Evolutionary conservation across 2,888 invertebrate species (phyloP).

Genomic region (Drosophila limbata): DNA sequence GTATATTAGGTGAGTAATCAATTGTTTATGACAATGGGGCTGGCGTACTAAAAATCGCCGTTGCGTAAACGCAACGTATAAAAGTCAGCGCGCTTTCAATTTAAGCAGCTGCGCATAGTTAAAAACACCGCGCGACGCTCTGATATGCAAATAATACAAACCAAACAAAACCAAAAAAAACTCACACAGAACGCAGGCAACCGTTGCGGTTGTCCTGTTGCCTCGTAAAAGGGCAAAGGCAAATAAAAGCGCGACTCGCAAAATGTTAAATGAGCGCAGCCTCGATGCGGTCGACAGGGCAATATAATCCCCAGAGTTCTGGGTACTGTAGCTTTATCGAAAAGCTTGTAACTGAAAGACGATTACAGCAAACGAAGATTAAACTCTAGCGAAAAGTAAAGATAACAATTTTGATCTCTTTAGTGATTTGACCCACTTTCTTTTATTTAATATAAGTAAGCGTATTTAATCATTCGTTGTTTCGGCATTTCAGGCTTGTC

Average conservation of each 20-base stretch:
- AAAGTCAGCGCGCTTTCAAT: constrained; percentile 65
- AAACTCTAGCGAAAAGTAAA: not conserved
- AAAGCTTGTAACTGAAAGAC: constrained; percentile 24
- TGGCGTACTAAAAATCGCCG: constrained; percentile 30
- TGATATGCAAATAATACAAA: constrained; percentile 59
- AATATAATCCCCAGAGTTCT: constrained; percentile 12
- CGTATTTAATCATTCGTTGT: constrained; percentile 42
- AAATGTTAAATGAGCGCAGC: constrained; percentile 68
- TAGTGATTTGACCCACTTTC: not conserved
- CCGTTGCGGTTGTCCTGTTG: constrained; percentile 56
- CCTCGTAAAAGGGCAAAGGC: constrained; percentile 67
- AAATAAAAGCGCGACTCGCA: constrained; percentile 68
- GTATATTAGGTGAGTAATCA: constrained; percentile 85
- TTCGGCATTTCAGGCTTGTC: constrained; percentile 52
- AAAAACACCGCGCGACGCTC: constrained; percentile 39
- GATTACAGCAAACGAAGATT: not conserved
- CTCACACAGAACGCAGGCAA: constrained; percentile 16
- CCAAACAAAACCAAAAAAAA: not conserved
- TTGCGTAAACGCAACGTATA: constrained; percentile 33
- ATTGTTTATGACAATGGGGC: constrained; percentile 50
- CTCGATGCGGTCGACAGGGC: constrained; percentile 37
- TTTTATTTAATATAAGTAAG: constrained; percentile 25
- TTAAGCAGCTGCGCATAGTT: constrained; percentile 68
- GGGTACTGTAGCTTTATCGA: constrained; percentile 20
- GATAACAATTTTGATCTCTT: not conserved